Evolutionary conservation across 2,888 invertebrate species (phyloP).

Genomic region (Bugula neritina): DNA sequence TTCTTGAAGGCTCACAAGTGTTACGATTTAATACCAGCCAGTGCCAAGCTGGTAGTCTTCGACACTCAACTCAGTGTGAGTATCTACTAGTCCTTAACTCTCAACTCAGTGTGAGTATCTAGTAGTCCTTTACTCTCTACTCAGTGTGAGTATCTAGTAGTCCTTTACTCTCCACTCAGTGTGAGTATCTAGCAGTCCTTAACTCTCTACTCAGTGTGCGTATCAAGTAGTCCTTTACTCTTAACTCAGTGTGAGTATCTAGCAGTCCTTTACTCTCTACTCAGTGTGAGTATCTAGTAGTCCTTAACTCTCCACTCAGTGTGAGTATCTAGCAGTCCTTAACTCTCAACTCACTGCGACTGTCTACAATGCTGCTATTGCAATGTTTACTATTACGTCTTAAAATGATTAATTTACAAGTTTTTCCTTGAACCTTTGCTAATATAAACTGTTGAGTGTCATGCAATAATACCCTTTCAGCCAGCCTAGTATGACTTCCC

Average conservation of each 20-base stretch:
- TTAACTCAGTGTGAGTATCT: background rate
- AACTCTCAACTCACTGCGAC: background rate
- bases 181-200: conserved; percentile 40
- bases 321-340: background rate
- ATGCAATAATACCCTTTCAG: too few species aligned
- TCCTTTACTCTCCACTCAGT: conserved; percentile 95
- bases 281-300: background rate
- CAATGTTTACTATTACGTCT: too few species aligned
- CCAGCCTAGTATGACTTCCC: too few species aligned
- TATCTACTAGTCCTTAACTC: conserved; percentile 84
- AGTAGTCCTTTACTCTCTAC: conserved; percentile 93
- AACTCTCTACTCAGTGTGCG: background rate
- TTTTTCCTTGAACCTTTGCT: too few species aligned
- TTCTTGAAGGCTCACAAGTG: conserved; percentile 99
- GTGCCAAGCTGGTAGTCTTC: conserved; percentile 97
- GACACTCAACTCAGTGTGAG: conserved; percentile 83
- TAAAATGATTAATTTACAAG: too few species aligned
- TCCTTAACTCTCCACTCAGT: background rate
- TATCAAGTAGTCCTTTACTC: background rate
- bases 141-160: conserved; percentile 65
- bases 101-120: conserved; percentile 66
- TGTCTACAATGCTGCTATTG: background rate
- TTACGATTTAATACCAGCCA: conserved; percentile 98
- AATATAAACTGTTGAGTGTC: too few species aligned
- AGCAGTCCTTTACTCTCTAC: background rate